A percentile compares a stretch with the other conserved stretches of the same genome.
Conservation (phyloP, 2,888 invertebrate species). For the Caenorhabditis sp. region DNA sequence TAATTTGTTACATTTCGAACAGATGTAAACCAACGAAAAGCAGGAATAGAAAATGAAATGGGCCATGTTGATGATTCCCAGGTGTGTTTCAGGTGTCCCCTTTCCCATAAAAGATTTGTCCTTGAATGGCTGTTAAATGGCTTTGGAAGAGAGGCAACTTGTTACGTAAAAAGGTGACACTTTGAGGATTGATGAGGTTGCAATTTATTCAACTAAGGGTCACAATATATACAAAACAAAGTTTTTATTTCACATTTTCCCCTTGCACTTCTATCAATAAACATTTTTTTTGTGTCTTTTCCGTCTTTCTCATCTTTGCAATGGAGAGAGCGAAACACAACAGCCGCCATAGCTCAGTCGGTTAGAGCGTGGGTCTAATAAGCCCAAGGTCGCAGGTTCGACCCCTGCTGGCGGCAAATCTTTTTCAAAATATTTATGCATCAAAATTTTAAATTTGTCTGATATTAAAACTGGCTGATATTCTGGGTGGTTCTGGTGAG, state of each 20-base stretch:
- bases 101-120: background rate
- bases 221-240: too few relatives aligned
- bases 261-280: too few relatives aligned
- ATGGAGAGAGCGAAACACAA: background rate
- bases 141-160: background rate
- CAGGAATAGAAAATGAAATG: background rate
- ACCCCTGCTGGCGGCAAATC: slow-evolving; percentile 69
- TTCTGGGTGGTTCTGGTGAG: background rate
- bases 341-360: slow-evolving; percentile 66
- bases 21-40: background rate
- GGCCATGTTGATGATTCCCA: slow-evolving; percentile 3
- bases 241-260: too few relatives aligned
- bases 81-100: slow-evolving; percentile 22
- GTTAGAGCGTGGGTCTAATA: slow-evolving; percentile 70
- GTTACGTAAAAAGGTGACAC: background rate
- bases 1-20: background rate
- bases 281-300: too few relatives aligned
- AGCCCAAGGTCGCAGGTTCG: slow-evolving; percentile 70
- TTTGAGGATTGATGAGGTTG: background rate
- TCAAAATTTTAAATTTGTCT: too few relatives aligned
- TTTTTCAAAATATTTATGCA: slow-evolving; percentile 34
- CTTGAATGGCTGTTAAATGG: slow-evolving; percentile 1
- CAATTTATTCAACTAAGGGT: background rate
- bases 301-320: too few relatives aligned
- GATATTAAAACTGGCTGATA: too few relatives aligned